Evolutionary conservation across 2,113 vertebrate species (phyloP).

Genomic region (Carassius auratus): DNA sequence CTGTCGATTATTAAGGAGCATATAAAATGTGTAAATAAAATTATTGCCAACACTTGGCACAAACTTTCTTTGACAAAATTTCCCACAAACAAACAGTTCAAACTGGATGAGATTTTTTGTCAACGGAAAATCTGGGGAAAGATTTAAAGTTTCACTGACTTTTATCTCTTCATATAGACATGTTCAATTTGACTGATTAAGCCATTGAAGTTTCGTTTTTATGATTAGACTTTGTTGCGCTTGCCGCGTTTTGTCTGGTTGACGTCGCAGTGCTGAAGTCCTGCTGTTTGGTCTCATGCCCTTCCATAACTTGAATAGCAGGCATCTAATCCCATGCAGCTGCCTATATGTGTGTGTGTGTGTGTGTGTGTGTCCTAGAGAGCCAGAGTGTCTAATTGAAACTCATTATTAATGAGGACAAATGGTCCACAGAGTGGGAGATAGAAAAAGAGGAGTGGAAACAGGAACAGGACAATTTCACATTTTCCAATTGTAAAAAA

Average conservation of each 20-base stretch:
- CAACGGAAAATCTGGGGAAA: background rate
- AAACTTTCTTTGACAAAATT: background rate
- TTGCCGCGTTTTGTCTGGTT: background rate
- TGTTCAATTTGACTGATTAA: background rate
- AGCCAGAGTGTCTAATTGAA: constrained; percentile 32
- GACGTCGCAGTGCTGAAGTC: background rate
- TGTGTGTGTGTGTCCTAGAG: background rate
- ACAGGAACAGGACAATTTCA: constrained; percentile 1
- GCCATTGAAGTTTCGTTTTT: background rate
- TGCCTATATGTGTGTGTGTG: background rate
- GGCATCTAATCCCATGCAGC: constrained; percentile 9
- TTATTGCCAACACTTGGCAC: too few relatives aligned
- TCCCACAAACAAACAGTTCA: background rate
- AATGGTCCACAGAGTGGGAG: constrained; percentile 15
- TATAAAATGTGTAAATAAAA: background rate
- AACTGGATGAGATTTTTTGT: background rate
- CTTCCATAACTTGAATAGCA: constrained; percentile 15
- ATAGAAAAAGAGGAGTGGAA: background rate
- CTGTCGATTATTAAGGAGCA: background rate
- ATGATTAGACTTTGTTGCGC: too few relatives aligned
- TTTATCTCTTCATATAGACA: background rate
- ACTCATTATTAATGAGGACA: constrained; percentile 54
- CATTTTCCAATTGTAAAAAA: constrained; percentile 15
- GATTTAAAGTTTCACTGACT: background rate
- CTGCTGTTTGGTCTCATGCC: background rate